A percentile compares a stretch with the other conserved stretches of the same genome.
Evolutionary conservation across 2,113 vertebrate species (phyloP).

Genomic region (Phainopepla nitens): DNA sequence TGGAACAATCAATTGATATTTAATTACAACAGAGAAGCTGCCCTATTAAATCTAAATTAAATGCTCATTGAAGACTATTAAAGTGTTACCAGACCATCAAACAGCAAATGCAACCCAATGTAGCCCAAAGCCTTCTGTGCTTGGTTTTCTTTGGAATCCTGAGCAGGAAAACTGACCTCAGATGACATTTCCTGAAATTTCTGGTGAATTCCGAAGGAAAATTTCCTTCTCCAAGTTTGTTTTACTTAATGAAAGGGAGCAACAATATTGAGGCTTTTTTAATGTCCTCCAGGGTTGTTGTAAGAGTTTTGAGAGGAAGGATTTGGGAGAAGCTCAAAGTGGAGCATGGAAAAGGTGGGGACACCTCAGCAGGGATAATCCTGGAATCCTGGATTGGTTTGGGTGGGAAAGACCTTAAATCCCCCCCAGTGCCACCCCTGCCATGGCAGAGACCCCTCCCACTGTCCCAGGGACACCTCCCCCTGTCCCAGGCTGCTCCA

Average conservation of each 20-base stretch:
- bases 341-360: background rate
- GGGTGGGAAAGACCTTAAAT: accelerated
- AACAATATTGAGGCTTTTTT: accelerated
- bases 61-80: slow-evolving; percentile 58
- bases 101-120: background rate
- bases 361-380: accelerated
- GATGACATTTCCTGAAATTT: background rate
- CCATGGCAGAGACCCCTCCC: background rate
- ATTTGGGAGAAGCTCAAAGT: accelerated
- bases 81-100: slow-evolving; percentile 50
- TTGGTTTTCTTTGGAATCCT: background rate
- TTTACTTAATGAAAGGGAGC: background rate
- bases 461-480: background rate
- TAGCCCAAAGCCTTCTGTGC: background rate
- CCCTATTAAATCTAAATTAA: slow-evolving; percentile 69
- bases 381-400: background rate
- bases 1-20: slow-evolving; percentile 66
- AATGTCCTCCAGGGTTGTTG: accelerated
- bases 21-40: slow-evolving; percentile 64
- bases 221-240: background rate
- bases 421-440: accelerated
- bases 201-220: background rate
- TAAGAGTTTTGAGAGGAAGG: background rate
- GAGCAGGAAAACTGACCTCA: background rate
- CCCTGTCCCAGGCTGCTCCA: background rate